Conservation (phyloP, 2,797 vertebrate species). For the Poeciliopsis turneri region DNA sequence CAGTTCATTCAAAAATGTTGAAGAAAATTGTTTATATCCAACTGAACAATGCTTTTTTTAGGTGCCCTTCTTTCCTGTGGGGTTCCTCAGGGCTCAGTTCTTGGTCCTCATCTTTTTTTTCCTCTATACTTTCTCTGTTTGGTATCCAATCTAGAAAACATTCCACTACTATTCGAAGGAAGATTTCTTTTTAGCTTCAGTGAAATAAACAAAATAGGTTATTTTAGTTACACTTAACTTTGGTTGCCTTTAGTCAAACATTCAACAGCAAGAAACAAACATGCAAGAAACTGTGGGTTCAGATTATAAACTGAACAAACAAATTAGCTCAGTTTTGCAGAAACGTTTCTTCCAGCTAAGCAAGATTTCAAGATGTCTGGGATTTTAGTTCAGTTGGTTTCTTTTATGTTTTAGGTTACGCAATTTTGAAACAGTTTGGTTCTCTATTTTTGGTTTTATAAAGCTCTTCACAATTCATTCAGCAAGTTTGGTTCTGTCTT, state of each 20-base stretch:
- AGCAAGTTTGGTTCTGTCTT: background rate
- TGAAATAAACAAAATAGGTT: no score
- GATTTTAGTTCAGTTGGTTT: background rate
- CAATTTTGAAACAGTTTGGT: background rate
- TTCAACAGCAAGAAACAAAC: background rate
- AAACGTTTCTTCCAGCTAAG: background rate
- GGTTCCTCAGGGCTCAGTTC: conserved; percentile 1
- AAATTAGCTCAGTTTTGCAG: background rate
- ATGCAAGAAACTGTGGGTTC: background rate
- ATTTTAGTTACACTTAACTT: background rate
- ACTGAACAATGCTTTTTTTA: no score
- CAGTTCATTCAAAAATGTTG: no score
- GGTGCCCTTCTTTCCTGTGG: no score
- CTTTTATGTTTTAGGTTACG: background rate
- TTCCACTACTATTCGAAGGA: background rate
- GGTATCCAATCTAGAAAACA: background rate
- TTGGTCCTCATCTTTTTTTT: background rate
- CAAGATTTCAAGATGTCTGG: background rate
- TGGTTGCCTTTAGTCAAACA: background rate
- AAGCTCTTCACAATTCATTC: background rate
- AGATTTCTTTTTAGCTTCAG: background rate
- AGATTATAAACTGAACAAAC: background rate
- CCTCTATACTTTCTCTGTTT: background rate
- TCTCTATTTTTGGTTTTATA: background rate
- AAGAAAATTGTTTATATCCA: no score